Conservation (phyloP, 2,888 invertebrate genomes). For the Plebejus melissa region DNA sequence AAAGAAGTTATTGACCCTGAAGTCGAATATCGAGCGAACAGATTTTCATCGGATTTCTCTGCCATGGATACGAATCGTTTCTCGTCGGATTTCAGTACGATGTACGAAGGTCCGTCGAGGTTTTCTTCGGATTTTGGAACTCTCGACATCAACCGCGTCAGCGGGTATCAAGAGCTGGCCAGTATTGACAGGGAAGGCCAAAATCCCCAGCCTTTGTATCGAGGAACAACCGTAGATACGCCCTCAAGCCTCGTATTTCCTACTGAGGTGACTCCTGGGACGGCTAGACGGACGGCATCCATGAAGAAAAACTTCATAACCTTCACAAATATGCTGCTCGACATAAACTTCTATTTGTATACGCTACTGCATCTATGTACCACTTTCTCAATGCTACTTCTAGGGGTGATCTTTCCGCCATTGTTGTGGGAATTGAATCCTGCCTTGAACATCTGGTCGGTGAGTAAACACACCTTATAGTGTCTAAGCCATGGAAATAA, state of each 20-base stretch:
- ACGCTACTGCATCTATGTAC: constrained; percentile 73
- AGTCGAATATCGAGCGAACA: constrained; percentile 49
- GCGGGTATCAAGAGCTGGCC: constrained; percentile 64
- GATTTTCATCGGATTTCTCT: constrained; percentile 61
- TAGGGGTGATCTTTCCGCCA: constrained; percentile 75
- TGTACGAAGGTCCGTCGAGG: constrained; percentile 50
- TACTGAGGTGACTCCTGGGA: constrained; percentile 59
- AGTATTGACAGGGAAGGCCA: constrained; percentile 60
- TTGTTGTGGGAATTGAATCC: constrained; percentile 70
- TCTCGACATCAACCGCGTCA: constrained; percentile 53
- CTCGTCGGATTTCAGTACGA: constrained; percentile 57
- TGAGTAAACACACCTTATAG: constrained; percentile 43
- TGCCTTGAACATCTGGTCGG: constrained; percentile 64
- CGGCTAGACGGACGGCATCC: constrained; percentile 63
- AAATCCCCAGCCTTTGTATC: constrained; percentile 75
- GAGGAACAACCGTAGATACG: constrained; percentile 75
- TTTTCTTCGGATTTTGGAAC: constrained; percentile 61
- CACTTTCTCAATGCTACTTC: constrained; percentile 73
- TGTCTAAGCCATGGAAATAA: too few species aligned
- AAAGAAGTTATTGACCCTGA: constrained; percentile 64
- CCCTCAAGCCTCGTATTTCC: constrained; percentile 58
- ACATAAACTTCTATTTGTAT: constrained; percentile 77
- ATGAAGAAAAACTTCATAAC: constrained; percentile 69
- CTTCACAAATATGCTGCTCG: constrained; percentile 61
- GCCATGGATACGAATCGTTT: constrained; percentile 53